Base-by-base conservation (phyloP, 2,888 invertebrate species). In the Cephus rjabovi region DNA sequence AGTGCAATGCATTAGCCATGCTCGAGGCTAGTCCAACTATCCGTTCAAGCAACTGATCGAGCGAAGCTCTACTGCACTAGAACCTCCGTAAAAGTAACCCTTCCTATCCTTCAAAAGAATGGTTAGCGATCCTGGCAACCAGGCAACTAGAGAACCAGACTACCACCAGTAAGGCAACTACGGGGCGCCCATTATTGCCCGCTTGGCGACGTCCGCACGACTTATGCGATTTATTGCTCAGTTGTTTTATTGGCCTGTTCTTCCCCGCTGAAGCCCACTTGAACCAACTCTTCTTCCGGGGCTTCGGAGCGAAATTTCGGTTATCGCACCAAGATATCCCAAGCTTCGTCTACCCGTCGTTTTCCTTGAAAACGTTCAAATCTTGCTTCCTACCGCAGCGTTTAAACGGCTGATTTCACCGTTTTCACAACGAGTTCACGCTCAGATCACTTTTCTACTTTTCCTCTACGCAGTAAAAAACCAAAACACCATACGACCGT, bases 231-330 rank as follows among this genome's bases (percentile, higher is more conserved):
- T 89, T 89, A 89, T 89, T 86, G 88, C 83, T 83, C 81, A 83
- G 87, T 88, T 87, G 87, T 89, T 88, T 89, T 89, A 89, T 89
- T 87, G 89, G 87, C 81, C 81, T 85, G 68, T 73, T 30, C 37
- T 34, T 15, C 30, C 76, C 30, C 34, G 30, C 34, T 31, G 35
- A n/a, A 12, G 30, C 69, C n/a, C 40, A 40, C 40, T 40, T 15
- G 15, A 40, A 40, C 15, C 40, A 15, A 40, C 15, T 40, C 40
- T 4, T 40, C 15, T 40, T 40, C 40, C 15, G 40, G 40, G 15
- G 15, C 15, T 15, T 15, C 15, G 6, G 40, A 37, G 70, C 12
- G 30, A 23, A 37, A 69, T 30, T 71, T 37, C 80, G 84, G 81
- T 84, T 85, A 85, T 85, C 82, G 81, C 80, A 74, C 77, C 78